These are phyloP conservation scores for Corydoras maculifer DNA, from an alignment of 2,113 vertebrate species.

Conservation along the genomic window DNA sequence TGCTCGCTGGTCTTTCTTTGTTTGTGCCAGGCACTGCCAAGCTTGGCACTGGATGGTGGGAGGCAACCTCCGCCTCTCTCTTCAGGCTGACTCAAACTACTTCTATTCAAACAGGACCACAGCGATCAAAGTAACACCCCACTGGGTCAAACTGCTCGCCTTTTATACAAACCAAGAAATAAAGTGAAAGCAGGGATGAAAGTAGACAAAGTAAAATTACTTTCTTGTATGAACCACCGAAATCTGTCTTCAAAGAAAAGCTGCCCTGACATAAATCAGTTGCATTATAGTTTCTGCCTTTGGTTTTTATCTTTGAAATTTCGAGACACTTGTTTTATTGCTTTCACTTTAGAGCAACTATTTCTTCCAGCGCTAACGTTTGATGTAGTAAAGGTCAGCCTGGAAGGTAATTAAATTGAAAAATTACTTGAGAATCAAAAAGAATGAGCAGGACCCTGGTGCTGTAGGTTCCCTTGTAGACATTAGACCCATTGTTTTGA, in stretches of 20 bases:
- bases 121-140: conserved; percentile 35
- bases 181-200: conserved; percentile 47
- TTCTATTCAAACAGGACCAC: conserved; percentile 1
- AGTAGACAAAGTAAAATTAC: conserved; percentile 45
- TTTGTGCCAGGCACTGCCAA: conserved; percentile 61
- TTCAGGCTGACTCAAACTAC: conserved; percentile 37
- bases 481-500: conserved; percentile 6
- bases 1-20: conserved; percentile 29
- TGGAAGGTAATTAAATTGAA: background rate
- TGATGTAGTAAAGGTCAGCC: background rate
- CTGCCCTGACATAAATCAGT: no score
- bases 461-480: background rate
- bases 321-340: conserved; percentile 28
- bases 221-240: conserved; percentile 41
- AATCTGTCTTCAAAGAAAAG: conserved; percentile 52
- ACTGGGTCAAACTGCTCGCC: conserved; percentile 21
- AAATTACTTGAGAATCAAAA: background rate
- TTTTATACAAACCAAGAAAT: conserved; percentile 27
- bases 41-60: conserved; percentile 47
- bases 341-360: conserved; percentile 17
- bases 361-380: background rate
- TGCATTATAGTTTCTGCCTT: conserved; percentile 1
- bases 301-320: conserved; percentile 31
- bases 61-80: conserved; percentile 20
- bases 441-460: background rate